A percentile compares a stretch with the other conserved stretches of the same genome.
Conservation (phyloP, 2,888 invertebrate genomes). For the Dusona sp. region DNA sequence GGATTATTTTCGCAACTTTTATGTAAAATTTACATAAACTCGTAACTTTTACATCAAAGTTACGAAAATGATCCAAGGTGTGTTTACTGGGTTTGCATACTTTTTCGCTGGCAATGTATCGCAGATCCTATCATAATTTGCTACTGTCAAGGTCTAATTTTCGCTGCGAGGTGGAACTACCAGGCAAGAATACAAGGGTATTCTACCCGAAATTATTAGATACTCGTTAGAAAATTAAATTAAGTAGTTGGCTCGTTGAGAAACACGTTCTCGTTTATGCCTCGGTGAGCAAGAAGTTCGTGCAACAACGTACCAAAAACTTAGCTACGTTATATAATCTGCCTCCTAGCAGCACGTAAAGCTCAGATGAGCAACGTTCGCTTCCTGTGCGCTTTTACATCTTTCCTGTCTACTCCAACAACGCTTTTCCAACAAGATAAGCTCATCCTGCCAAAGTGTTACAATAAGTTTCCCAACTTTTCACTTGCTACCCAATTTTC, state of each 20-base stretch:
- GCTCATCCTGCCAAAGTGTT: slow-evolving; percentile 44
- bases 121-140: slow-evolving; percentile 39
- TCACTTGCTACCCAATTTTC: slow-evolving; percentile 7
- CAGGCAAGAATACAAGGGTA: slow-evolving; percentile 22
- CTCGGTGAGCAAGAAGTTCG: slow-evolving; percentile 57
- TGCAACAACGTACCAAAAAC: slow-evolving; percentile 59
- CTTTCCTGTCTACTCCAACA: slow-evolving; percentile 37
- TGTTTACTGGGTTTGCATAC: too few species aligned
- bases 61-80: too few species aligned
- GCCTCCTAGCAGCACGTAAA: slow-evolving; percentile 44
- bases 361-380: slow-evolving; percentile 60
- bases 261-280: slow-evolving; percentile 58
- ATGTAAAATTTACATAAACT: too few species aligned
- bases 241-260: slow-evolving; percentile 62
- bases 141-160: slow-evolving; percentile 43
- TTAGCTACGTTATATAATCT: slow-evolving; percentile 55
- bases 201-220: slow-evolving; percentile 55
- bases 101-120: slow-evolving; percentile 44
- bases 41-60: too few species aligned
- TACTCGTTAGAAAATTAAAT: slow-evolving; percentile 63
- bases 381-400: slow-evolving; percentile 56
- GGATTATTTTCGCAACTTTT: too few species aligned
- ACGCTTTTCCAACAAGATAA: slow-evolving; percentile 35
- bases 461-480: slow-evolving; percentile 54
- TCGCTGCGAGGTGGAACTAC: slow-evolving; percentile 1